phyloP scores from a whole-genome alignment of 1,140 invertebrate genomes.

The Tetramorium alpestre region DNA sequence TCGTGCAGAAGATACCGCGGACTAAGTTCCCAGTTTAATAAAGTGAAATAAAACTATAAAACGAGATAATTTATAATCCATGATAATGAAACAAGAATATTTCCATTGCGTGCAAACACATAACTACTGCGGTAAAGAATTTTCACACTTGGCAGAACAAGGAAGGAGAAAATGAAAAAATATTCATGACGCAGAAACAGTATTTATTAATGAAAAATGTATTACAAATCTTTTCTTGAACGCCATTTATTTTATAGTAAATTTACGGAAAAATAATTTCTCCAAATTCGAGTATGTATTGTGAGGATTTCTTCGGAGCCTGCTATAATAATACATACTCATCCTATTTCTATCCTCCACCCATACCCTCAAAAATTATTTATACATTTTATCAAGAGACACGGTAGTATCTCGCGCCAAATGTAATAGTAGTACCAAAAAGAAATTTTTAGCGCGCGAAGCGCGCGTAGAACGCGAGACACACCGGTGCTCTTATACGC shows the following conservation, averaged over 20 bases:
- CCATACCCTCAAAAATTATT: constrained; percentile 12
- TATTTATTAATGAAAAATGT: constrained; percentile 77
- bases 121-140: not conserved
- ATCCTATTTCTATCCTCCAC: constrained; percentile 32
- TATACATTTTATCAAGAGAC: not conserved
- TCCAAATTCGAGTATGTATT: constrained; percentile 9
- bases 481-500: too few relatives aligned
- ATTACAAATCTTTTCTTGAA: constrained; percentile 67
- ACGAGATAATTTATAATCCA: not conserved
- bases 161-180: constrained; percentile 72
- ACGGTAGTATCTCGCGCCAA: too few relatives aligned
- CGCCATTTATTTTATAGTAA: constrained; percentile 29
- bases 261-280: constrained; percentile 37
- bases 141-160: constrained; percentile 26
- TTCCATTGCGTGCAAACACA: not conserved
- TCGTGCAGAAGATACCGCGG: not conserved
- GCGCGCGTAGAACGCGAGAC: too few relatives aligned
- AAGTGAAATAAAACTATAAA: not conserved
- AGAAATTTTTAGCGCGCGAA: too few relatives aligned
- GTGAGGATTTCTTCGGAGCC: not conserved
- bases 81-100: not conserved
- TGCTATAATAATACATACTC: constrained; percentile 10
- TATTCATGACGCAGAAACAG: constrained; percentile 65
- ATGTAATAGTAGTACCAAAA: too few relatives aligned
- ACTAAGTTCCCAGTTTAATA: not conserved